Evolutionary conservation across 35 echinoderm and acorn worm genomes (phyloP), one percentile per base, ranked within the genome.

Genomic region (Lytechinus variegatus): DNA sequence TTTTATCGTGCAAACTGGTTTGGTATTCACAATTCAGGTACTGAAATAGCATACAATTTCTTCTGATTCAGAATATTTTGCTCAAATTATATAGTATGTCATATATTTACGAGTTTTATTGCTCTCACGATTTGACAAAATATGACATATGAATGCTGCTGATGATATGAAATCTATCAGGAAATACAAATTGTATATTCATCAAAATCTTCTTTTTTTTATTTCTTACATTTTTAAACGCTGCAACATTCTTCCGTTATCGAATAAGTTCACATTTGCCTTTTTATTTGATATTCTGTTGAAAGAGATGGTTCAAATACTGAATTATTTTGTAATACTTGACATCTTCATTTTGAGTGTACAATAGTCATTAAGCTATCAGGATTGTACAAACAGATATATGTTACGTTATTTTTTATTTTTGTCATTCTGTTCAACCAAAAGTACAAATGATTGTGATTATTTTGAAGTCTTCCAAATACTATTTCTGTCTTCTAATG

Each of bases 401-500:
- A 44, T 90, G 28, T 90, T 44, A 44, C 2, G 33, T 44, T 44
- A 44, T 44, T 44, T 0, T 44, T 44, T 44, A 44, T 44, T 90
- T 89, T 90, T 44, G 0, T 14, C 0, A 10, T 90, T 90, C 52
- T 44, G 28, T 90, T 90, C 9, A 44, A 90, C 29, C 52, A 44
- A 90, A 90, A 90, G 88, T 90, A 90, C 88, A 90, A 90, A 52
- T 33, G 27, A 52, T 90, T 44, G 88, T 90, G 29, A 33, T 90
- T 90, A 54, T 52, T 90, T 90, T 90, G 29, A 90, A 90, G 88
- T 90, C 88, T 90, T 90, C 88, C 88, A 90, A 90, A 52, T 90
- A 54, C 28, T 90, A 90, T 90, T 90, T 90, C 88, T 90, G 88
- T 90, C 88, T 90, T 90, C 88, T 90, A 44, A 90, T 90, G 88